Evolutionary conservation across 2,888 invertebrate genomes (phyloP).

Genomic region (Cephonodes hylas): DNA sequence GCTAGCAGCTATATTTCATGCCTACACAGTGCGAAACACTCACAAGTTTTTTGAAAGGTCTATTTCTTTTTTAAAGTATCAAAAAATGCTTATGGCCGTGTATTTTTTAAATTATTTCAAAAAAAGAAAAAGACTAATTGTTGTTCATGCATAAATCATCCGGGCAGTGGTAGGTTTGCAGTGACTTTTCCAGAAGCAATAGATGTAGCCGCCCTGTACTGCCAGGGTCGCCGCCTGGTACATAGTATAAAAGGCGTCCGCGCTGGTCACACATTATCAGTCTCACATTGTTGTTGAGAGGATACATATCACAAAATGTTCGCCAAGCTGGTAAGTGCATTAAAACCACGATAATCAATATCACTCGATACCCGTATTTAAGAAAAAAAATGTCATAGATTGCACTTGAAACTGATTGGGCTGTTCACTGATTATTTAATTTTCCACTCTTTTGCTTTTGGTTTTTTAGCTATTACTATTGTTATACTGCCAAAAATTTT

Average conservation of each 20-base stretch:
- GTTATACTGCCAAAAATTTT: no score
- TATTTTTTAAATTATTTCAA: no score
- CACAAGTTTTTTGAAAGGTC: no score
- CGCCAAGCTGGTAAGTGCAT: constrained; percentile 69
- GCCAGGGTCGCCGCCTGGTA: constrained; percentile 15
- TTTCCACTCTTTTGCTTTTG: no score
- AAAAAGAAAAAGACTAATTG: neutral
- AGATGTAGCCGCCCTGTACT: constrained; percentile 18
- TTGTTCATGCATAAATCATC: neutral
- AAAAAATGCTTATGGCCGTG: no score
- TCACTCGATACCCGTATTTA: neutral
- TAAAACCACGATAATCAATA: constrained; percentile 2
- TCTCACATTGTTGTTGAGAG: constrained; percentile 71
- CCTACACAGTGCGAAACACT: no score
- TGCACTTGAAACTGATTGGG: no score
- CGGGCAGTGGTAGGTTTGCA: neutral
- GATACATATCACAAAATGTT: constrained; percentile 64
- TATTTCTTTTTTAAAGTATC: no score
- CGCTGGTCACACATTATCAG: constrained; percentile 47
- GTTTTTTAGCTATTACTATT: no score
- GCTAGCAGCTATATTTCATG: no score
- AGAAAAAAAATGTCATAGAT: neutral
- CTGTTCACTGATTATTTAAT: no score
- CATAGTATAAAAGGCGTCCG: constrained; percentile 37
- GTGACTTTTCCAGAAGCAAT: constrained; percentile 11